Conservation (phyloP, 2,797 vertebrate species). For the Aplochiton taeniatus region DNA sequence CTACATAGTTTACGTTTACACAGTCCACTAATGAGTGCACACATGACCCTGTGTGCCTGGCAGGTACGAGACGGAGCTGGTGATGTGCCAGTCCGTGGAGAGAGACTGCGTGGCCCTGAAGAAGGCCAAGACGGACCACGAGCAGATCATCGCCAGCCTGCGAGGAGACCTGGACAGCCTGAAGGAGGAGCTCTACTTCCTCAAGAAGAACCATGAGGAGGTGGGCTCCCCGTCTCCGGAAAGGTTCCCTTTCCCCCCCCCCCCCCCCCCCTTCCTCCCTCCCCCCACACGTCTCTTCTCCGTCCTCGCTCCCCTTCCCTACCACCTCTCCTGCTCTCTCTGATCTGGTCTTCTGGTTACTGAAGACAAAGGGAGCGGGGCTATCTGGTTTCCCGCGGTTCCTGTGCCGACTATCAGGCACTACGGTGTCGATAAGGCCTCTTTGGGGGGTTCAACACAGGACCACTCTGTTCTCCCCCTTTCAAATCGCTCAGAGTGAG, state of each 20-base stretch:
- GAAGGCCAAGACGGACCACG: constrained; percentile 80
- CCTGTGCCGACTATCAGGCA: too few relatives aligned
- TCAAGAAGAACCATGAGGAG: constrained; percentile 83
- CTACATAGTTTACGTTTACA: too few relatives aligned
- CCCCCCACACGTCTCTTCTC: too few relatives aligned
- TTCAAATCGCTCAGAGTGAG: too few relatives aligned
- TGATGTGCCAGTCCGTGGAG: constrained; percentile 83
- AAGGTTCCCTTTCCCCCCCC: neutral
- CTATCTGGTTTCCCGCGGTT: constrained; percentile 60
- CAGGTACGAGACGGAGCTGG: constrained; percentile 82
- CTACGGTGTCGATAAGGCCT: too few relatives aligned
- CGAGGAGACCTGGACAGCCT: constrained; percentile 81
- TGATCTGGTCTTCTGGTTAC: constrained; percentile 21
- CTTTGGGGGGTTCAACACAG: too few relatives aligned
- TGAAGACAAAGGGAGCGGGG: constrained; percentile 51
- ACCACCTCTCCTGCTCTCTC: too few relatives aligned
- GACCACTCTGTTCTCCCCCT: too few relatives aligned
- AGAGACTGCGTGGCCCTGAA: constrained; percentile 80
- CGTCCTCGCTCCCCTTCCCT: constrained; percentile 4
- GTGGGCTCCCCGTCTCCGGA: constrained; percentile 42
- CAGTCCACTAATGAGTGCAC: too few relatives aligned
- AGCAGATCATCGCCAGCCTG: constrained; percentile 79
- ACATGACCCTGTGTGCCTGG: neutral
- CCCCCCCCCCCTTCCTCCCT: neutral
- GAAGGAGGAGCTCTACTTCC: constrained; percentile 81